Conservation (phyloP, 2,797 vertebrate genomes). For the Orientallactaga sibirica region DNA sequence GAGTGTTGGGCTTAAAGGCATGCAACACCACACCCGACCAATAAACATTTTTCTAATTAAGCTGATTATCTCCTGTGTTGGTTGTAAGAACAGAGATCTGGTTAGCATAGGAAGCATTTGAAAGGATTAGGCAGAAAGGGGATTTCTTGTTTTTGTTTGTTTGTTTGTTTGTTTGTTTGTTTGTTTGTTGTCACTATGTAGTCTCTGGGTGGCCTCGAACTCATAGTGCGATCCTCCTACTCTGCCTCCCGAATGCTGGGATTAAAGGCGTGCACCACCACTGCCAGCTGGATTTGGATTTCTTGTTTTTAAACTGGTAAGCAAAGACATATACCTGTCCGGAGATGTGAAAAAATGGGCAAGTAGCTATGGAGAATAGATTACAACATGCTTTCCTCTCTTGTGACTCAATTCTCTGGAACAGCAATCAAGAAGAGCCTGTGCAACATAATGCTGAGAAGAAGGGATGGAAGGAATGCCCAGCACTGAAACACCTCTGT, state of each 20-base stretch:
- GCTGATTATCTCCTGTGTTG: not conserved
- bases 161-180: too few species aligned
- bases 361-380: not conserved
- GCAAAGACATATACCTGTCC: fast-evolving
- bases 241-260: too few species aligned
- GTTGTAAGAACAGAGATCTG: not conserved
- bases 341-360: not conserved
- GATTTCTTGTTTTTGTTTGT: not conserved
- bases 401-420: not conserved
- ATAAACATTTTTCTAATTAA: not conserved
- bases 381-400: not conserved
- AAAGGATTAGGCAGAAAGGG: not conserved
- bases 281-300: too few species aligned
- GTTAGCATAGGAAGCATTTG: not conserved
- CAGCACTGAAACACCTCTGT: too few species aligned
- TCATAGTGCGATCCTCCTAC: too few species aligned
- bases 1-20: too few species aligned
- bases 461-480: too few species aligned
- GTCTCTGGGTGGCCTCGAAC: too few species aligned
- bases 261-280: too few species aligned
- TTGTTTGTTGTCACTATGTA: too few species aligned
- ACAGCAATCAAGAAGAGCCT: fast-evolving
- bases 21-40: too few species aligned
- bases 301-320: not conserved
- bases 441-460: too few species aligned